These are phyloP conservation scores for Maccullochella peelii DNA, from an alignment of 2,113 vertebrate genomes.

Conservation along the genomic window DNA sequence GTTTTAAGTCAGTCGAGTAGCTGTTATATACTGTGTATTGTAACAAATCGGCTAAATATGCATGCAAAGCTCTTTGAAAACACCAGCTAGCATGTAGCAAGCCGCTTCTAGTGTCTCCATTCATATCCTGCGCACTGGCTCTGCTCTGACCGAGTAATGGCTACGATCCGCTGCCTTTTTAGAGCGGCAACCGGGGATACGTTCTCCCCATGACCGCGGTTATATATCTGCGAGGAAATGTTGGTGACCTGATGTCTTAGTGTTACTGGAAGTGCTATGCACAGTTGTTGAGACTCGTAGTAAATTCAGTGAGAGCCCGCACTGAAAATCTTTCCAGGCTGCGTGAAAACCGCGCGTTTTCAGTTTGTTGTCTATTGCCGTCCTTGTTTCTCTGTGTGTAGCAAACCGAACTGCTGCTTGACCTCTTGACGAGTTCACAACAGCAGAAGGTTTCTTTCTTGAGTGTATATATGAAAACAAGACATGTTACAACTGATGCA, in stretches of 20 bases:
- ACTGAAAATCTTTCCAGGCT: conserved; percentile 29
- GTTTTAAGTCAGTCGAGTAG: neutral
- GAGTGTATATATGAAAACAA: neutral
- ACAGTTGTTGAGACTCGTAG: neutral
- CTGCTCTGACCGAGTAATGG: conserved; percentile 68
- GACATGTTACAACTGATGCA: neutral
- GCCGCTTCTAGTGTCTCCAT: conserved; percentile 77
- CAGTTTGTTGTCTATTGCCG: conserved; percentile 69
- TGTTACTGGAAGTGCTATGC: neutral
- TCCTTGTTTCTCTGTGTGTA: conserved; percentile 37
- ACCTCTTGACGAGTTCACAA: neutral
- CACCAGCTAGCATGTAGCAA: conserved; percentile 75
- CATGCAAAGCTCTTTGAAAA: conserved; percentile 61
- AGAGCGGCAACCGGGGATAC: conserved; percentile 30
- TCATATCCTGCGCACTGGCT: conserved; percentile 81
- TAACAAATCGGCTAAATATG: conserved; percentile 28
- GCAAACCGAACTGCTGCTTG: neutral
- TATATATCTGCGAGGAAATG: neutral
- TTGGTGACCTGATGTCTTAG: neutral
- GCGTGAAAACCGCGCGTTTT: conserved; percentile 81
- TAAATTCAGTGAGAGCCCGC: conserved; percentile 10
- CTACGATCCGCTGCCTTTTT: conserved; percentile 63
- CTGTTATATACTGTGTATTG: neutral
- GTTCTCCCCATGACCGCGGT: neutral
- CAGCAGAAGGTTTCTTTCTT: neutral